Conservation (phyloP, 2,113 vertebrate genomes). For the Cygnus atratus region DNA sequence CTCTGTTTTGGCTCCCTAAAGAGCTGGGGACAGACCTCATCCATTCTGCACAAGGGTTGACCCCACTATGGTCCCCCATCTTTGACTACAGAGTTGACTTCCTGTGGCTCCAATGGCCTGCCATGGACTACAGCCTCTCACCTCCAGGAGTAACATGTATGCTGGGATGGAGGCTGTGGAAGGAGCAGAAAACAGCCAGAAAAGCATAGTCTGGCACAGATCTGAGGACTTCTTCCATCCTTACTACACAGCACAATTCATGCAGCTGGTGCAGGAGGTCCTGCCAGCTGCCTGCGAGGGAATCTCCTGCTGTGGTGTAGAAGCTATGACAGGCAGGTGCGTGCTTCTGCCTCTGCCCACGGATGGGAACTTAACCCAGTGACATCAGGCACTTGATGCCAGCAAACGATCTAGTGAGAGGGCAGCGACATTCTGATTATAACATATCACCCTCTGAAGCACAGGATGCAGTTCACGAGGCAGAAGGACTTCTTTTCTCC, state of each 20-base stretch:
- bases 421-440: neutral
- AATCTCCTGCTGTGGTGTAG: neutral
- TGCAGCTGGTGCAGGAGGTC: conserved; percentile 8
- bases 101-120: neutral
- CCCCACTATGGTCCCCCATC: neutral
- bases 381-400: neutral
- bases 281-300: conserved; percentile 19
- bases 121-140: neutral
- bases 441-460: neutral
- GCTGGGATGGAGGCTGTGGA: neutral
- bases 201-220: conserved; percentile 44
- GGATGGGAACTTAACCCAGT: neutral
- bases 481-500: neutral
- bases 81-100: neutral
- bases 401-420: neutral
- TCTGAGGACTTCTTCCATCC: neutral
- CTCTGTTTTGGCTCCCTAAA: neutral
- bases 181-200: conserved; percentile 25
- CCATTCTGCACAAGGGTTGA: neutral
- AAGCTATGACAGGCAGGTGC: conserved; percentile 6
- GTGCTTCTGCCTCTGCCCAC: neutral
- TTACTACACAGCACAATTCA: conserved; percentile 9
- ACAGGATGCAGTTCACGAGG: neutral
- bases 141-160: neutral
- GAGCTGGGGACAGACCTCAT: neutral